Conservation (phyloP, 2,797 vertebrate species). For the Tokudaia tokunoshimensis region DNA sequence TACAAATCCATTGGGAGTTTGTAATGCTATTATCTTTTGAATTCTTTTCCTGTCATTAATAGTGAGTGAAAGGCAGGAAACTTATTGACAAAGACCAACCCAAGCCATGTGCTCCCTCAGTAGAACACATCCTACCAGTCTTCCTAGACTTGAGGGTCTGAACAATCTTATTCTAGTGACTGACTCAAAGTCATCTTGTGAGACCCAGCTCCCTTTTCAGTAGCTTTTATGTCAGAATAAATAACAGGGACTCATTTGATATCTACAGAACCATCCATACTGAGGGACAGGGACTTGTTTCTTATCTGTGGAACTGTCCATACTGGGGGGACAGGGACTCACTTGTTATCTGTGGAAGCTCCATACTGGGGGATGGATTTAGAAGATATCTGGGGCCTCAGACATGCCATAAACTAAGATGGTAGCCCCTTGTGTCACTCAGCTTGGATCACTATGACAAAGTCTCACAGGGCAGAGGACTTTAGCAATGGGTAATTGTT, state of each 20-base stretch:
- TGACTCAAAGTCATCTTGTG: neutral
- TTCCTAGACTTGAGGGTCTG: neutral
- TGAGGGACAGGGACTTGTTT: too few species aligned
- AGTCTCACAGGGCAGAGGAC: neutral
- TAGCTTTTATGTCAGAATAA: neutral
- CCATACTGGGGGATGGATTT: neutral
- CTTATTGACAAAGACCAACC: neutral
- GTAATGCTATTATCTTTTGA: neutral
- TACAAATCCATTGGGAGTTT: neutral
- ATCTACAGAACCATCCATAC: neutral
- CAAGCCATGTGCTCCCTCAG: neutral
- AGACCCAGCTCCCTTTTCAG: neutral
- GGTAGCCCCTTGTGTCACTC: neutral
- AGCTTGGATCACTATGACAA: neutral
- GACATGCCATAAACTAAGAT: too few species aligned
- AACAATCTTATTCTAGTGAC: neutral
- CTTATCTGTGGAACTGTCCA: too few species aligned
- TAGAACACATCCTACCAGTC: neutral
- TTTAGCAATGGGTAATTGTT: neutral
- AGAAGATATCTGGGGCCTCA: neutral
- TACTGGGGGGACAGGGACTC: too few species aligned
- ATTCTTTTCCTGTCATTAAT: neutral
- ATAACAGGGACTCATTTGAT: neutral
- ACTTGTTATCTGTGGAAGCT: too few species aligned
- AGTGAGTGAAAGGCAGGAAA: conserved; percentile 6